A percentile compares a stretch with the other conserved stretches of the same genome.
These are phyloP conservation scores for Saccostrea cuccullata DNA, from an alignment of 1,140 invertebrate species.

Conservation along the genomic window DNA sequence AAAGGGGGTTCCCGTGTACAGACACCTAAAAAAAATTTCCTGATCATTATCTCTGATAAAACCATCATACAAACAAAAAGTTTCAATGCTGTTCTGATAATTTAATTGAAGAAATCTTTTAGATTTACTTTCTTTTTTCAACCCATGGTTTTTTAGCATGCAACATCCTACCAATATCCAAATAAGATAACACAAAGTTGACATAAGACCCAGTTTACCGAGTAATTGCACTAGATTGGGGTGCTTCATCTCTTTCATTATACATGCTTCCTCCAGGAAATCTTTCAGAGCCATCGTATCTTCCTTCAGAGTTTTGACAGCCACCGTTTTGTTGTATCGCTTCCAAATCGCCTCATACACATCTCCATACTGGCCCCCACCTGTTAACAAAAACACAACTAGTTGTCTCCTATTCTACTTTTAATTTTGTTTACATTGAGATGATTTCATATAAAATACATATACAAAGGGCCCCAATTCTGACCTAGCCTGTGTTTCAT, in stretches of 20 bases:
- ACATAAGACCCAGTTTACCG: constrained; percentile 77
- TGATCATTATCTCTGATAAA: too few species aligned
- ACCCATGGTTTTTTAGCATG: too few species aligned
- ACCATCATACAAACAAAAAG: too few species aligned
- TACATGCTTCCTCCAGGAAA: constrained; percentile 98
- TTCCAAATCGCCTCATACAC: constrained; percentile 99
- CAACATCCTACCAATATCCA: too few species aligned
- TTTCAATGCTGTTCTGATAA: too few species aligned
- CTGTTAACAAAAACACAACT: constrained; percentile 62
- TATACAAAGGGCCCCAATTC: neutral
- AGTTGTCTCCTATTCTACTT: neutral
- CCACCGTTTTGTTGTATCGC: constrained; percentile 94
- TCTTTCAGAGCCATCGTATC: constrained; percentile 99
- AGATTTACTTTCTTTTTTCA: too few species aligned
- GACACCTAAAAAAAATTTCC: constrained; percentile 83
- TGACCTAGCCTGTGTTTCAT: constrained; percentile 97
- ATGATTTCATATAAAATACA: neutral
- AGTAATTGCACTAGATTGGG: constrained; percentile 98
- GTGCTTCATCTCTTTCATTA: constrained; percentile 99
- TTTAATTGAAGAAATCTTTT: too few species aligned
- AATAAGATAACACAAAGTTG: neutral
- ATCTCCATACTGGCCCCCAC: constrained; percentile 98
- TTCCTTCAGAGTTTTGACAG: constrained; percentile 99
- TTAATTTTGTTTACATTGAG: neutral
- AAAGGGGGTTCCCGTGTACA: constrained; percentile 99